Evolutionary conservation across 1,140 invertebrate species (phyloP), one percentile per base, ranked within the genome.

Genomic region (Patella vulgata): DNA sequence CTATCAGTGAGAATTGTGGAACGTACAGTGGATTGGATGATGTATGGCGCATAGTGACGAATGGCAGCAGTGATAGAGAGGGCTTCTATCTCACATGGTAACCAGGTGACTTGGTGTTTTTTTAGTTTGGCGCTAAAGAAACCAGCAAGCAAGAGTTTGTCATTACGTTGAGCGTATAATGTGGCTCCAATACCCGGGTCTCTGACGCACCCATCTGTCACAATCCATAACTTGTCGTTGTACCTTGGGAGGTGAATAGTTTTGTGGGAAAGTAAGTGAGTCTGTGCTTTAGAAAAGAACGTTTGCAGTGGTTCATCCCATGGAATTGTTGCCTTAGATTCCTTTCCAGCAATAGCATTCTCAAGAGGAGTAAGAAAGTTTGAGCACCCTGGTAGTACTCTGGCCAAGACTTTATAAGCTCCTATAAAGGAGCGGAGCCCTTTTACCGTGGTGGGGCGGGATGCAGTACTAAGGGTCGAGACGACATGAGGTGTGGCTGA

Each of bases 161-260:
- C 46, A 6, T 59, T n/a, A 8, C 71, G 47, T 2, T 21, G 63
- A 2, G 67, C 43, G 40, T 70, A 66, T 17, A 66, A 27, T 2
- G 63, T 71, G 19, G 59, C 65, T 9, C 59, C 65, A 36, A 68
- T 55, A n/a, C 61, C 71, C 17, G 23, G 51, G 36, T 52, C 61
- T 5, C 27, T 51, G 4, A 71, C 55, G 1, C 68, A 57, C 14
- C 67, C 67, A 64, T 71, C 66, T 3, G 71, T 73, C 0, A 75
- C 63, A 40, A 73, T 73, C 63, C 68, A 73, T 12, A 65, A 33
- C 31, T 62, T 17, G 44, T 73, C 66, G 19, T 27, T 23, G 17
- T 36, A 12, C 30, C 47, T 17, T n/a, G 73, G 68, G 14, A 75
- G 40, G 1, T 39, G 9, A 28, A 71, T 69, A 11, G 59, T 21